Base-by-base conservation (phyloP, 1,140 invertebrate species). In the Drosophila teissieri region DNA sequence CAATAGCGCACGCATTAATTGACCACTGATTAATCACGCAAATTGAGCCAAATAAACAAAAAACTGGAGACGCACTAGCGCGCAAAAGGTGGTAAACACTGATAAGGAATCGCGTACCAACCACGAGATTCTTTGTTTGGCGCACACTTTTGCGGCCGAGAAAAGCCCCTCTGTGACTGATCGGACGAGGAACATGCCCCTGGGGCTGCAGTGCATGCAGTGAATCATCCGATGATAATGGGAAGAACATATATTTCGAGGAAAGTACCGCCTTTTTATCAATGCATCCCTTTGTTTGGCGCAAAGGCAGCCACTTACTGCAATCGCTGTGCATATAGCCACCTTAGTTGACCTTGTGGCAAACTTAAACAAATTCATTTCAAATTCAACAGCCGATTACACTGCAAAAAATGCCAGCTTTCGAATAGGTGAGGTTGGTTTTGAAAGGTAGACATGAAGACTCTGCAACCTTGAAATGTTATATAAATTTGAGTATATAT, bases 51-150 rank as follows among this genome's bases (percentile, higher is more conserved):
- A 40, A 56, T 69, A 64, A 64, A 22, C 17, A 22, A 45, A 53
- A 55, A 56, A 24, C 19, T 51, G 44, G 45, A 67, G 61, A 65
- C 67, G 67, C 37, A 70, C 42, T 34, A 48, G n/a, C 10, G 27
- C 12, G 7, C 11, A 31, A 42, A 69, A 70, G 64, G 67, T 70
- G 64, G 67, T 70, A 70, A 70, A 70, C 51, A 70, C 19, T 42
- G 67, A 70, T 70, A 70, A 56, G 64, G 15, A 70, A 36, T 24
- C 42, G 63, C 64, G 22, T 45, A n/a, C 22, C 49, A 12, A 34
- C 42, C 36, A 15, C 19, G 2, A 31, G 12, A 48, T 4, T 36
- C 67, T 69, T 70, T 70, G 64, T 70, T 40, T 36, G 17, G 3
- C 53, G 14, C 40, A 12, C 39, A 44, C 48, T 48, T 17, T 62